These are phyloP conservation scores for Ormia ochracea DNA, from an alignment of 2,888 invertebrate genomes.

Conservation along the genomic window DNA sequence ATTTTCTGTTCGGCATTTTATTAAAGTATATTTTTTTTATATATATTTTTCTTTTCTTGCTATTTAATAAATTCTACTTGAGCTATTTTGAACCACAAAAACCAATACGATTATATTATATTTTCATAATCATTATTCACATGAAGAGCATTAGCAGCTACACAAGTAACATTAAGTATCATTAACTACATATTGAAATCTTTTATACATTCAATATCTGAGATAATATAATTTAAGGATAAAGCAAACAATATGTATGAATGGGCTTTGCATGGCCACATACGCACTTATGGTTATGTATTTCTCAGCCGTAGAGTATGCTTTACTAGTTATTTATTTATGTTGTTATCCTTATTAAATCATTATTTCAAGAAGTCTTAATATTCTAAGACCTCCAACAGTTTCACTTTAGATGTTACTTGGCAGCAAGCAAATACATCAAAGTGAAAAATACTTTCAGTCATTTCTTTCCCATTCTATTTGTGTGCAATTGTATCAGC, in stretches of 20 bases:
- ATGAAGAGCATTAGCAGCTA: constrained; percentile 27
- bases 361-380: constrained; percentile 55
- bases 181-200: constrained; percentile 56
- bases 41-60: background rate
- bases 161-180: constrained; percentile 25
- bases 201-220: constrained; percentile 49
- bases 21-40: background rate
- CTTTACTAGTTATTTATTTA: constrained; percentile 54
- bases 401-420: constrained; percentile 10
- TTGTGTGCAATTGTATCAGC: constrained; percentile 35
- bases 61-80: background rate
- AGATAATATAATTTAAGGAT: constrained; percentile 50
- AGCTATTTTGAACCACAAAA: constrained; percentile 27
- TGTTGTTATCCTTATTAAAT: constrained; percentile 60
- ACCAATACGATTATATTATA: constrained; percentile 51
- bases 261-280: background rate
- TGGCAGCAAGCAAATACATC: constrained; percentile 55
- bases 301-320: constrained; percentile 5
- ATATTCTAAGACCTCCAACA: constrained; percentile 46
- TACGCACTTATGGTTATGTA: background rate
- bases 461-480: constrained; percentile 1
- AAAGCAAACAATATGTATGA: constrained; percentile 25
- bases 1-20: background rate
- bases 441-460: constrained; percentile 56
- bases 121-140: constrained; percentile 27